A percentile compares a stretch with the other conserved stretches of the same genome.
phyloP scores from a whole-genome alignment of 2,888 invertebrate species.

The Oxystoma pomonae region DNA sequence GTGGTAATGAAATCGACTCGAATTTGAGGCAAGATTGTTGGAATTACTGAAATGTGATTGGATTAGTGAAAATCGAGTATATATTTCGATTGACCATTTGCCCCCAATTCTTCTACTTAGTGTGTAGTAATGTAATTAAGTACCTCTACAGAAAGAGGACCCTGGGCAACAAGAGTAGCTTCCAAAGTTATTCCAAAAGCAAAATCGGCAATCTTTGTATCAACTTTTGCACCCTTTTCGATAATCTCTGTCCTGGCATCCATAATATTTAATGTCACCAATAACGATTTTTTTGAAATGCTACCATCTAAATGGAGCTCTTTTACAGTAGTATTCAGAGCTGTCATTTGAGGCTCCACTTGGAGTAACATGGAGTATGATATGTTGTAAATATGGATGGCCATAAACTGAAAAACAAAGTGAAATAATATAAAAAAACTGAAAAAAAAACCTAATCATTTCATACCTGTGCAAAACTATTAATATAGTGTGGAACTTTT shows the following conservation, averaged over 20 bases:
- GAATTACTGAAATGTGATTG: no score
- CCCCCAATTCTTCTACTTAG: no score
- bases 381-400: constrained; percentile 74
- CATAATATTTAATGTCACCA: constrained; percentile 68
- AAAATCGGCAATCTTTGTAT: constrained; percentile 65
- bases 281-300: constrained; percentile 62
- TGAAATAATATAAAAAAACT: constrained; percentile 14
- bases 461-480: constrained; percentile 76
- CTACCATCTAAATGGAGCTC: constrained; percentile 67
- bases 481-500: constrained; percentile 73
- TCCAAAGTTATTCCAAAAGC: constrained; percentile 71
- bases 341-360: constrained; percentile 15
- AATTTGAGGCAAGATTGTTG: no score
- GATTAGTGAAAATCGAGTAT: no score
- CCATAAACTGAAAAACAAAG: constrained; percentile 65
- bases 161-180: constrained; percentile 74
- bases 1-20: no score
- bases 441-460: no score
- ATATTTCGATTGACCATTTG: no score
- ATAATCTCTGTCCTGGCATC: constrained; percentile 54
- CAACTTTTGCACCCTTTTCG: constrained; percentile 9
- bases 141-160: constrained; percentile 82
- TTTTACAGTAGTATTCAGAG: constrained; percentile 58
- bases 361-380: constrained; percentile 55
- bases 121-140: no score